Percentiles rank a stretch among this genome's conserved stretches.
Conservation (phyloP, 2,888 invertebrate species). For the Cremastobaeus sp. region DNA sequence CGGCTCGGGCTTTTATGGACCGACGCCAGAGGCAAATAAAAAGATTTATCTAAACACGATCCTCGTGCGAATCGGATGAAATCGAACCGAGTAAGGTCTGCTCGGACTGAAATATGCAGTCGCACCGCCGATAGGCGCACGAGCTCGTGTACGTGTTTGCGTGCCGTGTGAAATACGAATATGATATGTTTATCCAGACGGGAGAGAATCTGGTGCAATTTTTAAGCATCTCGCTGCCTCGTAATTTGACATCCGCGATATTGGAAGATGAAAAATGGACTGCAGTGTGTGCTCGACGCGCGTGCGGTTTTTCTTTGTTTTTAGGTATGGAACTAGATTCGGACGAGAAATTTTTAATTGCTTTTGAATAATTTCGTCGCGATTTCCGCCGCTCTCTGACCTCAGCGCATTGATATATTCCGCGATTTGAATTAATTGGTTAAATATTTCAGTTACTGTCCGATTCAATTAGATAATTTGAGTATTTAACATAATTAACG, state of each 20-base stretch:
- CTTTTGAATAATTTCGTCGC: too few species aligned
- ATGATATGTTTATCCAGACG: conserved; percentile 24
- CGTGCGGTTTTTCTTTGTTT: too few species aligned
- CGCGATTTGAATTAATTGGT: too few species aligned
- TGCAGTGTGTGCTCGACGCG: conserved; percentile 30
- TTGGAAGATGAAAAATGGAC: conserved; percentile 31
- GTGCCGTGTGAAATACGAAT: conserved; percentile 11
- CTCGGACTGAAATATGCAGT: conserved; percentile 20
- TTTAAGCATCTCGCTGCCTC: conserved; percentile 25
- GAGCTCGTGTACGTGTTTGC: neutral
- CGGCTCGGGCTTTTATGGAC: conserved; percentile 18
- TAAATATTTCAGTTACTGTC: too few species aligned
- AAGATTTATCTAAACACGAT: conserved; percentile 22
- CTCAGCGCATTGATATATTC: too few species aligned
- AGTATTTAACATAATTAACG: too few species aligned
- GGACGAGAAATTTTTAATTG: too few species aligned
- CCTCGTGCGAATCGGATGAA: conserved; percentile 17
- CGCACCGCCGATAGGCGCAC: too few species aligned
- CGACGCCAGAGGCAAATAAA: conserved; percentile 9
- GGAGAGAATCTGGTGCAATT: conserved; percentile 36
- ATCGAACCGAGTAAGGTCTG: conserved; percentile 15
- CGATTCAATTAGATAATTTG: too few species aligned
- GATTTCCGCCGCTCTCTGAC: too few species aligned
- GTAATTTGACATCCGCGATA: conserved; percentile 46
- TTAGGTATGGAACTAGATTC: too few species aligned